Conservation (phyloP, 1,140 invertebrate genomes). For the Ceratosolen solmsi region DNA sequence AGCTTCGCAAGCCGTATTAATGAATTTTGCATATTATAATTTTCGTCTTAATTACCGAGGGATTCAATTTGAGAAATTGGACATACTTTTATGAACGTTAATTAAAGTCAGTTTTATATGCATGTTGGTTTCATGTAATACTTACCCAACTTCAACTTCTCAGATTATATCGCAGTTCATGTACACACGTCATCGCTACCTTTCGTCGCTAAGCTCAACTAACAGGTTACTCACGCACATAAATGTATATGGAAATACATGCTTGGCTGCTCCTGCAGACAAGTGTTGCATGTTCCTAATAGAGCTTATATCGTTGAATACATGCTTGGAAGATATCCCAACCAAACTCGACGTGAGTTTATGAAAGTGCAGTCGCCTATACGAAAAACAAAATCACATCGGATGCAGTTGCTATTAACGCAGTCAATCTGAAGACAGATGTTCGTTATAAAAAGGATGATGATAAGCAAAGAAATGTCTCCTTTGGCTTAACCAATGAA, state of each 20-base stretch:
- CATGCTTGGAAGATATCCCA: neutral
- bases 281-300: neutral
- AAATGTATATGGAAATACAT: neutral
- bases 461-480: too few relatives aligned
- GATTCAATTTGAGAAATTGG: neutral
- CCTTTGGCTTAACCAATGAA: too few relatives aligned
- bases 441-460: too few relatives aligned
- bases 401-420: too few relatives aligned
- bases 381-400: neutral
- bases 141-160: neutral
- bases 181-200: neutral
- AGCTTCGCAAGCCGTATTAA: too few relatives aligned
- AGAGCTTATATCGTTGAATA: neutral
- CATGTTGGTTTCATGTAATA: neutral
- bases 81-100: neutral
- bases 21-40: too few relatives aligned
- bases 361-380: neutral
- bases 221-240: neutral
- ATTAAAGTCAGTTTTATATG: constrained; percentile 7
- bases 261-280: neutral
- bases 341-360: neutral
- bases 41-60: neutral
- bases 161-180: neutral
- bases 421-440: too few relatives aligned
- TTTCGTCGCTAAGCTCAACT: constrained; percentile 1